Base-by-base conservation (phyloP, 2,888 invertebrate genomes). In the Zhuqinia jingwanae region DNA sequence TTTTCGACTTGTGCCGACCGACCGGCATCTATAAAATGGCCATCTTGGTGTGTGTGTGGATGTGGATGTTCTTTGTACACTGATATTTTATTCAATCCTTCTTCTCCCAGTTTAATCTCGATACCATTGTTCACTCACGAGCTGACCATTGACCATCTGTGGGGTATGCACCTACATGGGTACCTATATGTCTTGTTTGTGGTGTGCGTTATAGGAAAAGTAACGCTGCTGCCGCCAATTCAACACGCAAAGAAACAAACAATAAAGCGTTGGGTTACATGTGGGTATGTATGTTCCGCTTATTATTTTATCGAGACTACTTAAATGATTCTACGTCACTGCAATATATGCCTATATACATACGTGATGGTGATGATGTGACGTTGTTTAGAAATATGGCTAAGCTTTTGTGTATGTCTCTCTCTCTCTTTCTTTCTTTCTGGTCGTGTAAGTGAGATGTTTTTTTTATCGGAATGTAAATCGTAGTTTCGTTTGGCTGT, bases 161-260 rank as follows among this genome's bases (percentile, higher is more conserved):
- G n/a, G n/a, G n/a, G n/a, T n/a, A n/a, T n/a, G n/a, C n/a, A n/a
- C n/a, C n/a, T n/a, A n/a, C n/a, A 36, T 70, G 47, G 47, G 70
- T 70, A 70, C 70, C 70, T 50, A 47, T 36, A 27, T 56, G 60
- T 60, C 60, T 78, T 63, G 78, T 42, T n/a, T 76, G 53, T 53
- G 50, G 75, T 78, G 78, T 78, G 78, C 60, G 63, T 78, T 78
- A 78, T 78, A 78, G 60, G 20, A 60, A 78, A 78, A 78, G 78
- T 78, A 78, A 78, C 78, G 45, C 63, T 25, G 60, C 13, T 13
- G 15, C n/a, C 36, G 42, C 15, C 20, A 50, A 22, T 6, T 36
- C 25, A 47, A n/a, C 56, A 58, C 56, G 58, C 76, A 56, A n/a
- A 56, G 56, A 60, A 78, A 45, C 78, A 60, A 60, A 60, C 20